These are phyloP conservation scores for Mythimna loreyi DNA, from an alignment of 2,888 invertebrate species.

Conservation along the genomic window DNA sequence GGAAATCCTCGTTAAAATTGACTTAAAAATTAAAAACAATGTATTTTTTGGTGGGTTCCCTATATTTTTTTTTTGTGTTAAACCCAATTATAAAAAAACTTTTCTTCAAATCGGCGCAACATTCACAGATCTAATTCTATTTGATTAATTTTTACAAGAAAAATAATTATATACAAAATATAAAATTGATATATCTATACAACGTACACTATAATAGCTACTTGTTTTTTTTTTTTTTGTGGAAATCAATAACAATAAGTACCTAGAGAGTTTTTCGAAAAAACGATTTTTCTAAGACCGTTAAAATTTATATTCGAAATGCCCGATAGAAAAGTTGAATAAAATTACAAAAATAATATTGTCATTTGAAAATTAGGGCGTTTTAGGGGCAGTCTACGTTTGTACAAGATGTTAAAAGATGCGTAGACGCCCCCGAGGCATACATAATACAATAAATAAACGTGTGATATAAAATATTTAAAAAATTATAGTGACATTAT, in stretches of 20 bases:
- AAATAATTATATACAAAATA: conserved; percentile 89
- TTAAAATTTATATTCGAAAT: conserved; percentile 73
- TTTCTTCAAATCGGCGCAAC: conserved; percentile 66
- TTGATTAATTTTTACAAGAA: conserved; percentile 87
- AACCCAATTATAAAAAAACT: conserved; percentile 67
- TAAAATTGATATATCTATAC: conserved; percentile 88
- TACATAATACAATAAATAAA: conserved; percentile 60
- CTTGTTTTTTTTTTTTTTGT: conserved; percentile 73
- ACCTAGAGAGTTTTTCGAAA: conserved; percentile 78
- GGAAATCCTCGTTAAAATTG: conserved; percentile 64
- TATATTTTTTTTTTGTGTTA: conserved; percentile 65
- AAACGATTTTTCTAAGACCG: conserved; percentile 66
- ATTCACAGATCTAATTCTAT: conserved; percentile 85
- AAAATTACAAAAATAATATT: conserved; percentile 70
- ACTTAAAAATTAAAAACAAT: conserved; percentile 70
- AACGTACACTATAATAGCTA: conserved; percentile 79
- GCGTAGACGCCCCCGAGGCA: conserved; percentile 60
- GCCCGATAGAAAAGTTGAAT: conserved; percentile 72
- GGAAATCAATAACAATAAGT: conserved; percentile 86
- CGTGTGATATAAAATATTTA: conserved; percentile 60
- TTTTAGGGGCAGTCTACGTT: conserved; percentile 52
- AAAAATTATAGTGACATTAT: conserved; percentile 61
- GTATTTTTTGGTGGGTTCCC: conserved; percentile 76
- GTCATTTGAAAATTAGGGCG: conserved; percentile 55
- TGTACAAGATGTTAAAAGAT: conserved; percentile 60